phyloP scores from a whole-genome alignment of 1,140 invertebrate genomes.

The Hesperophylax magnus region DNA sequence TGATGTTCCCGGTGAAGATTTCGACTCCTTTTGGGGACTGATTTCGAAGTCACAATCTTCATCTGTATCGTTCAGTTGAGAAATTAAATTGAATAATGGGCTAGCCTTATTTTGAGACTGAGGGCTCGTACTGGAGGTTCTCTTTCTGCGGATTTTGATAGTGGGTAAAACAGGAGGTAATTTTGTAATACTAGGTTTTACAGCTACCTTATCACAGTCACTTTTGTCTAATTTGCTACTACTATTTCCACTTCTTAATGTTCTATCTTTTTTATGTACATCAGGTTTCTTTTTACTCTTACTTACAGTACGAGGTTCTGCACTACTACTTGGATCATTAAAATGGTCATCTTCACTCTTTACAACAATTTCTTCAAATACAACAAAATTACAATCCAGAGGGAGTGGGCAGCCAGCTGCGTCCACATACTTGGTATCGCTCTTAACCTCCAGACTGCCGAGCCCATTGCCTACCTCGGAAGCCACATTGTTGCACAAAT shows the following conservation, averaged over 20 bases:
- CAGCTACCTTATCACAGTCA: conserved; percentile 27
- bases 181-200: conserved; percentile 16
- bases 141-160: conserved; percentile 23
- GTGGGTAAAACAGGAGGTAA: conserved; percentile 12
- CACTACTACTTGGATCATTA: neutral
- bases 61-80: conserved; percentile 43
- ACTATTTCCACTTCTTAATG: conserved; percentile 31
- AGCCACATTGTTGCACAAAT: neutral
- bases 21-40: conserved; percentile 14
- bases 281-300: conserved; percentile 7
- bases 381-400: conserved; percentile 36
- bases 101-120: conserved; percentile 16
- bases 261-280: conserved; percentile 24
- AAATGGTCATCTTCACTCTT: conserved; percentile 28
- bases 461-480: neutral
- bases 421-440: conserved; percentile 24
- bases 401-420: conserved; percentile 16
- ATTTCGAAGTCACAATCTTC: conserved; percentile 48
- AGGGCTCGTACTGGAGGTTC: conserved; percentile 4
- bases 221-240: conserved; percentile 28
- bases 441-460: conserved; percentile 3
- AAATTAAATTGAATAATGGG: conserved; percentile 46
- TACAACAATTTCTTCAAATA: conserved; percentile 42
- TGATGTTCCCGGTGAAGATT: neutral
- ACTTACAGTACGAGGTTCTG: conserved; percentile 7